Evolutionary conservation across 1,140 invertebrate species (phyloP).

Genomic region (Notospermus geniculatus): DNA sequence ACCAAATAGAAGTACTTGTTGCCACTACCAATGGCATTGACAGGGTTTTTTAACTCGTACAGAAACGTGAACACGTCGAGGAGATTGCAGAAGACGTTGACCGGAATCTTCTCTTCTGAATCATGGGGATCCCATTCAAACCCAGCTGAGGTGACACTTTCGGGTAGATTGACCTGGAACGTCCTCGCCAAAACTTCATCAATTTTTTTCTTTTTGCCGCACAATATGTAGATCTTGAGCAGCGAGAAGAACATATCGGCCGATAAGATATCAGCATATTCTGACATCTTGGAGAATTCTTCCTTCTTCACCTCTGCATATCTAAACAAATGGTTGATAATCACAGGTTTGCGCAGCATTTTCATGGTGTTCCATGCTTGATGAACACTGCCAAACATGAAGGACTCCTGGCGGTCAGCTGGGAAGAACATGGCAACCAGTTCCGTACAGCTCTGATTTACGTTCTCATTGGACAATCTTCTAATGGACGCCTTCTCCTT

Average conservation of each 20-base stretch:
- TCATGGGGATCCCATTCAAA: background rate
- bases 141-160: too few species aligned
- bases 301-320: too few species aligned
- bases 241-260: too few species aligned
- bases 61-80: background rate
- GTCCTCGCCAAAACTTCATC: too few species aligned
- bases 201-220: too few species aligned
- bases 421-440: constrained; percentile 18
- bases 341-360: too few species aligned
- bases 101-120: too few species aligned
- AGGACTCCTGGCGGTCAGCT: constrained; percentile 18
- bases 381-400: constrained; percentile 12
- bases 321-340: too few species aligned
- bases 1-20: background rate
- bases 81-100: background rate
- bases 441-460: background rate
- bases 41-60: background rate
- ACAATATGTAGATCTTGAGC: too few species aligned
- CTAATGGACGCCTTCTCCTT: constrained; percentile 11
- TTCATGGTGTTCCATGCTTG: background rate
- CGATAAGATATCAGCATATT: too few species aligned
- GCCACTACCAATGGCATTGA: background rate
- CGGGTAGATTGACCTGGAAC: too few species aligned
- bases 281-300: too few species aligned
- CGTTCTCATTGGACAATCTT: background rate